Percentiles rank a stretch among this genome's conserved stretches.
phyloP scores from a whole-genome alignment of 2,113 vertebrate genomes.

The Gorsachius goisagi region DNA sequence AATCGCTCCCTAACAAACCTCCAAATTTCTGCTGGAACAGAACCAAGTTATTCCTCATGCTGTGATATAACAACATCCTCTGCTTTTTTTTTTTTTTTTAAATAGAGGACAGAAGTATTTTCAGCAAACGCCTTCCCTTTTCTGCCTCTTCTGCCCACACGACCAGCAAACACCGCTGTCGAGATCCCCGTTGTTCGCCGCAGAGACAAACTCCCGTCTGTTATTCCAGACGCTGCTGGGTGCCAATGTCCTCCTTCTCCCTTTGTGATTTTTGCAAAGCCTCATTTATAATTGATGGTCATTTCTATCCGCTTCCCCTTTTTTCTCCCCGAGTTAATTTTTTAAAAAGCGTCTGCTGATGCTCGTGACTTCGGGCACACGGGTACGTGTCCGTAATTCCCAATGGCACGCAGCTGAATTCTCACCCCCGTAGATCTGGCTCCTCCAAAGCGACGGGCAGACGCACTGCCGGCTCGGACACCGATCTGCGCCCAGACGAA shows the following conservation, averaged over 20 bases:
- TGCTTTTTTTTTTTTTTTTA: background rate
- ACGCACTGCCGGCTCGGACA: background rate
- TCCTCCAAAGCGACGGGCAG: background rate
- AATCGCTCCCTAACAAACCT: background rate
- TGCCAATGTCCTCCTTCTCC: conserved; percentile 44
- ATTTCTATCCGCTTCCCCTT: conserved; percentile 29
- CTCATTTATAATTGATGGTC: conserved; percentile 54
- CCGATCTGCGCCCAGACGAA: background rate
- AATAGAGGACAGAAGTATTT: conserved; percentile 45
- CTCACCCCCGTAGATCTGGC: background rate
- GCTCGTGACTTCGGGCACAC: background rate
- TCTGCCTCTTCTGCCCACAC: conserved; percentile 31
- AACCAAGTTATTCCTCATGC: background rate
- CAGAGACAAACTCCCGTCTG: conserved; percentile 36
- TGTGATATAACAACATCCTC: conserved; percentile 48
- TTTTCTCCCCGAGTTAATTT: background rate
- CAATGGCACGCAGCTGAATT: background rate
- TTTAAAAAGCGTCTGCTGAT: background rate
- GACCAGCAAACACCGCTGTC: background rate
- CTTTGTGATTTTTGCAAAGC: conserved; percentile 48
- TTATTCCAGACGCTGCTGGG: conserved; percentile 55
- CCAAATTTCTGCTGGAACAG: background rate
- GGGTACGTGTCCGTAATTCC: background rate
- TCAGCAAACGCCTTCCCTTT: conserved; percentile 42
- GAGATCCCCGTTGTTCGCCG: background rate